phyloP scores from a whole-genome alignment of 2,113 vertebrate genomes.

The Oostethus manadensis region DNA sequence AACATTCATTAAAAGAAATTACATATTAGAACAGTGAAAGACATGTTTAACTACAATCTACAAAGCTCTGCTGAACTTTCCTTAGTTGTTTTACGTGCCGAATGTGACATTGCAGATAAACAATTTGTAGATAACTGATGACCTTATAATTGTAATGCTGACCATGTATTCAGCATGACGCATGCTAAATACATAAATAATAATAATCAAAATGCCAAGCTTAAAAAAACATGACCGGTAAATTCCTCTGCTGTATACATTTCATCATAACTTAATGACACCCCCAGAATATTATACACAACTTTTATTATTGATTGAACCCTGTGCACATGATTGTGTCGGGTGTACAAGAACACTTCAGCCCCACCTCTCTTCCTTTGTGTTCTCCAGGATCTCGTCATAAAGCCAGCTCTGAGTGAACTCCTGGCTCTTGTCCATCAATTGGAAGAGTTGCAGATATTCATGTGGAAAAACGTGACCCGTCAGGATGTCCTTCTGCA shows the following conservation, averaged over 20 bases:
- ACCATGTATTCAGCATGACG: neutral
- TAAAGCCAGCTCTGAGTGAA: conserved; percentile 80
- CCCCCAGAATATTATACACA: conserved; percentile 5
- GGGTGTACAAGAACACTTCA: conserved; percentile 16
- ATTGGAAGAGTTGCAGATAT: conserved; percentile 80
- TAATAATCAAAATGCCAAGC: neutral
- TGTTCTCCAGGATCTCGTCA: conserved; percentile 70
- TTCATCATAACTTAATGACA: conserved; percentile 12
- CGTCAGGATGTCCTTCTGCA: conserved; percentile 60
- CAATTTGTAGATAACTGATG: neutral
- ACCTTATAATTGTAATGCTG: neutral
- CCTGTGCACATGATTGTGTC: conserved; percentile 4
- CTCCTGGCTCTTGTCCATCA: conserved; percentile 75
- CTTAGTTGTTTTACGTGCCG: neutral
- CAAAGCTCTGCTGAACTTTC: neutral
- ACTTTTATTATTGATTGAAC: conserved; percentile 7
- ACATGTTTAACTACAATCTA: neutral
- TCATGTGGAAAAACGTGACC: conserved; percentile 75
- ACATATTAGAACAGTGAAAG: neutral
- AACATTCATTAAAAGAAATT: neutral
- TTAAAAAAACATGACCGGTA: neutral
- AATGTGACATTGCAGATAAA: neutral
- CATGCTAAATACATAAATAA: too few relatives aligned
- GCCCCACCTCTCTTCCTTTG: conserved; percentile 40
- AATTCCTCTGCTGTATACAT: neutral